phyloP scores from a whole-genome alignment of 2,888 invertebrate species.

The Drosophila limbata region DNA sequence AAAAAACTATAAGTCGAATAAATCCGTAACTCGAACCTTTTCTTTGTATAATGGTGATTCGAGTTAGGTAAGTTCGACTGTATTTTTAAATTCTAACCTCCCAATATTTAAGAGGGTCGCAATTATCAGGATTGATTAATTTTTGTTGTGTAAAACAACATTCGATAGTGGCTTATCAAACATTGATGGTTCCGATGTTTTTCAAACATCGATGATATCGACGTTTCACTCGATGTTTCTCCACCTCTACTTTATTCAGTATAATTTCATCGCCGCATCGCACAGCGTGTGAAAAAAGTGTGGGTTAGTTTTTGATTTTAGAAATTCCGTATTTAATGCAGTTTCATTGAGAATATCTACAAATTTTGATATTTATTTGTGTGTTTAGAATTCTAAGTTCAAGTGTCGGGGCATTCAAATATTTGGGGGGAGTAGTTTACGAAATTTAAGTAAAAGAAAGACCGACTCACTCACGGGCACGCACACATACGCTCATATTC shows the following conservation, averaged over 20 bases:
- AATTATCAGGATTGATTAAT: too few relatives aligned
- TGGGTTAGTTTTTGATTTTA: constrained; percentile 55
- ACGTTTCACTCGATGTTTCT: too few relatives aligned
- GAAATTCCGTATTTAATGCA: constrained; percentile 28
- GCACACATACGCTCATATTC: constrained; percentile 33
- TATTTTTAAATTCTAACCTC: too few relatives aligned
- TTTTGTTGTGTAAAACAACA: too few relatives aligned
- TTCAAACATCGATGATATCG: too few relatives aligned
- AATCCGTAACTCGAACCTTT: too few relatives aligned
- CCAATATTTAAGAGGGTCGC: too few relatives aligned
- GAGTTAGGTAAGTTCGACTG: too few relatives aligned
- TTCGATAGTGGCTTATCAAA: too few relatives aligned
- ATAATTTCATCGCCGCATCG: constrained; percentile 68
- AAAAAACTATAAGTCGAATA: too few relatives aligned
- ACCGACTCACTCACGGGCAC: constrained; percentile 43
- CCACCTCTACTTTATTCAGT: constrained; percentile 47
- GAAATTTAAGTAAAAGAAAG: constrained; percentile 40
- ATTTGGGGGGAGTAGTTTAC: not conserved
- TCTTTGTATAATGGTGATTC: too few relatives aligned
- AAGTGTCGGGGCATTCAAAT: constrained; percentile 8
- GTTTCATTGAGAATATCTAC: constrained; percentile 14
- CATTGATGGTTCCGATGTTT: too few relatives aligned
- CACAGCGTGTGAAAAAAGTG: constrained; percentile 72
- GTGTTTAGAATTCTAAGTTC: not conserved
- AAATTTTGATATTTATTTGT: constrained; percentile 4